phyloP scores from a whole-genome alignment of 2,113 vertebrate genomes.

The Turdus rufiventris region DNA sequence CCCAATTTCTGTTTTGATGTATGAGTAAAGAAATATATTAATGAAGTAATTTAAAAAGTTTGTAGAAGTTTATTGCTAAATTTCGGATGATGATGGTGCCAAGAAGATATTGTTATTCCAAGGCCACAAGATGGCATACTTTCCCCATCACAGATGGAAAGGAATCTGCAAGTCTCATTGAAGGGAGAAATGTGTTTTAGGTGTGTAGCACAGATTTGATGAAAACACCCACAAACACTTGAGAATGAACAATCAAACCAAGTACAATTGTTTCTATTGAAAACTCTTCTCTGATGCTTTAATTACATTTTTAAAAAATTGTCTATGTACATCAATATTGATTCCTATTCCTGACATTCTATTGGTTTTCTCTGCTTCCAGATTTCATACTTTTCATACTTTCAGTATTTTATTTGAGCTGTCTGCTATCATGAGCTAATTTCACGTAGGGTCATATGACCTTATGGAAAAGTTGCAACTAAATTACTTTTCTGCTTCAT shows the following conservation, averaged over 20 bases:
- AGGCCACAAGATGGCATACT: conserved; percentile 55
- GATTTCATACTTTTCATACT: not conserved
- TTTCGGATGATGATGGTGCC: not conserved
- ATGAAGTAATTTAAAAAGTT: not conserved
- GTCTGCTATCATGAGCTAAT: not conserved
- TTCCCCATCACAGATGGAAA: not conserved
- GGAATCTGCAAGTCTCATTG: not conserved
- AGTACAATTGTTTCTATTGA: not conserved
- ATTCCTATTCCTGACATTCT: not conserved
- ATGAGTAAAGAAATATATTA: not conserved
- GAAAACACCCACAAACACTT: not conserved
- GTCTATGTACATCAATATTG: not conserved
- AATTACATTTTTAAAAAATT: not conserved
- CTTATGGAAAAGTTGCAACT: not conserved
- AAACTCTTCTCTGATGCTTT: not conserved
- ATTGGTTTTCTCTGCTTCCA: not conserved
- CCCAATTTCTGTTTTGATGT: not conserved
- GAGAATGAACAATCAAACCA: not conserved
- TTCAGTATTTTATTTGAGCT: not conserved
- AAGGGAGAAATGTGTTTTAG: not conserved
- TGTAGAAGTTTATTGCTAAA: not conserved
- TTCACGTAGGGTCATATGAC: not conserved
- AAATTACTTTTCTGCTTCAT: not conserved
- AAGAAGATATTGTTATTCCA: not conserved
- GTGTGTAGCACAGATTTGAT: not conserved